Evolutionary conservation across 2,888 invertebrate genomes (phyloP).

Genomic region (Chrysolina americana): DNA sequence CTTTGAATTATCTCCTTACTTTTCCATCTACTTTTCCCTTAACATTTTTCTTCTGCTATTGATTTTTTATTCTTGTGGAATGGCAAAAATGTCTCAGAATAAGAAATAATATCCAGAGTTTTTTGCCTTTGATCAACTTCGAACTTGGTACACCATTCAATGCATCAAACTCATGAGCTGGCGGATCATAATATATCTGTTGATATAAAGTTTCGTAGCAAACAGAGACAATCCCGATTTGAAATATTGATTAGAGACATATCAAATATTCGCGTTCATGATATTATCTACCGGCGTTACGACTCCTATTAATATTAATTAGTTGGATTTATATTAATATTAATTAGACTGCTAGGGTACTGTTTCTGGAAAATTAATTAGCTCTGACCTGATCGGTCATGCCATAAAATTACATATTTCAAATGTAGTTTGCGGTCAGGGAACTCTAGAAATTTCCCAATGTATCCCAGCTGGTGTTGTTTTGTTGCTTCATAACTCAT

Average conservation of each 20-base stretch:
- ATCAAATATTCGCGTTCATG: constrained; percentile 14
- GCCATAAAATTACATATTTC: constrained; percentile 56
- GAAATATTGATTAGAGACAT: constrained; percentile 9
- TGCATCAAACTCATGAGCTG: too few species aligned
- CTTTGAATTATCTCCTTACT: too few species aligned
- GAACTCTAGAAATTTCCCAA: background rate
- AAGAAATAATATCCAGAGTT: too few species aligned
- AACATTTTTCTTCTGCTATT: too few species aligned
- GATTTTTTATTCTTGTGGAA: too few species aligned
- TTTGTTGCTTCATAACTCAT: background rate
- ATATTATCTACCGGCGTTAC: background rate
- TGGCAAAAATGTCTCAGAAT: too few species aligned
- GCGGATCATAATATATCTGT: background rate
- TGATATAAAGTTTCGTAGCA: background rate
- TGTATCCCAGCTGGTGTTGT: constrained; percentile 1
- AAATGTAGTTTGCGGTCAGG: constrained; percentile 54
- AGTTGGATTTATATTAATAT: constrained; percentile 45
- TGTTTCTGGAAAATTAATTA: constrained; percentile 57
- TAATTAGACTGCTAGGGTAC: constrained; percentile 50
- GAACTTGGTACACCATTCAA: too few species aligned
- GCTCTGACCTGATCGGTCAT: constrained; percentile 55
- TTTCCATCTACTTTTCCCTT: too few species aligned
- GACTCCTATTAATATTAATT: constrained; percentile 37
- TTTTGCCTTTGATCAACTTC: too few species aligned
- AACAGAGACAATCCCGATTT: background rate